A percentile compares a stretch with the other conserved stretches of the same genome.
Conservation (phyloP, 2,797 vertebrate genomes). For the Rhinichthys osculus region DNA sequence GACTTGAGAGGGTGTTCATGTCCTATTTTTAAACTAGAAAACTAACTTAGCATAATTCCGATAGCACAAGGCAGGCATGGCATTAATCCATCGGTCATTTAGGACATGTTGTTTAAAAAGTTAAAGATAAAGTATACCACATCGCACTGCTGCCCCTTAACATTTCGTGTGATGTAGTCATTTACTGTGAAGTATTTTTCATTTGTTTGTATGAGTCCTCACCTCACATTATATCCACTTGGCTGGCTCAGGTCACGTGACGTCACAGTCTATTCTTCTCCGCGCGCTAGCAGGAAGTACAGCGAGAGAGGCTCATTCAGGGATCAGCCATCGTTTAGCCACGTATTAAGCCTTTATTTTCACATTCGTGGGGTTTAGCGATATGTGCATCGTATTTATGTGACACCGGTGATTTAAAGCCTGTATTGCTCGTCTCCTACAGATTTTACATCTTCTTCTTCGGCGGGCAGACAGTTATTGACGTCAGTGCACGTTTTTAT, state of each 20-base stretch:
- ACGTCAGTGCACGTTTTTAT: neutral
- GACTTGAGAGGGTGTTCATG: too few species aligned
- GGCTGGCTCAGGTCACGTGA: conserved; percentile 29
- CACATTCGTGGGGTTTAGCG: neutral
- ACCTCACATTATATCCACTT: neutral
- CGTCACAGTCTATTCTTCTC: conserved; percentile 23
- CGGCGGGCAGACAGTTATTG: neutral
- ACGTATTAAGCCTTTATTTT: conserved; percentile 15
- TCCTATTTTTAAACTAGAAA: too few species aligned
- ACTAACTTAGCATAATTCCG: too few species aligned
- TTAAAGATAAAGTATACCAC: neutral
- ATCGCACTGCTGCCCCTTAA: neutral
- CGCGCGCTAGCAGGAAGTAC: conserved; percentile 28
- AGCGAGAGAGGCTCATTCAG: neutral
- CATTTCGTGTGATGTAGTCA: neutral
- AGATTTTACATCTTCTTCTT: conserved; percentile 10
- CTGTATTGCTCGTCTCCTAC: neutral
- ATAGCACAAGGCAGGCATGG: too few species aligned
- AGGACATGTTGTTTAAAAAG: neutral
- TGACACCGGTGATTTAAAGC: neutral
- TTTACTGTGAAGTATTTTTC: neutral
- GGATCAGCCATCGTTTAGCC: conserved; percentile 1
- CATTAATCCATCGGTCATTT: neutral
- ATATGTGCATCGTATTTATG: neutral
- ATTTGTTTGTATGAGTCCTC: neutral